These are phyloP conservation scores for Cerastis rubricosa DNA, from an alignment of 2,888 invertebrate genomes.

Conservation along the genomic window DNA sequence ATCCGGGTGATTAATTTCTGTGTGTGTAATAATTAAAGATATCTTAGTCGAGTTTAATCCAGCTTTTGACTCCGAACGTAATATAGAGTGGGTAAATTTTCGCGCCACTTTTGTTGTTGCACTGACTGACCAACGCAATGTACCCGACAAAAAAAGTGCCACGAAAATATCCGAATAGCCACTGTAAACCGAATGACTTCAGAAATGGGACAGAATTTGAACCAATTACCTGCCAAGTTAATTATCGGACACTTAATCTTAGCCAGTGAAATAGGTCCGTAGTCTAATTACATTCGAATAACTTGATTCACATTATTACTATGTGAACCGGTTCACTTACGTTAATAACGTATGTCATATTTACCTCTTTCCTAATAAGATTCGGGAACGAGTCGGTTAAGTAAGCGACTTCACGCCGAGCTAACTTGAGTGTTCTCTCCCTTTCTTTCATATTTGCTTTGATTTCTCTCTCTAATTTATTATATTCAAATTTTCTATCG, in stretches of 20 bases:
- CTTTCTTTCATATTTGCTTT: constrained; percentile 92
- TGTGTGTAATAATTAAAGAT: not conserved
- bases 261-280: not conserved
- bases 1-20: not conserved
- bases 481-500: constrained; percentile 91
- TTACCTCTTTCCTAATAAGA: constrained; percentile 87
- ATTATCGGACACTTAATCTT: not conserved
- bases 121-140: not conserved
- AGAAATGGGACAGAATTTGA: not conserved
- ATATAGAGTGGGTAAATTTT: not conserved
- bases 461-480: constrained; percentile 90
- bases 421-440: constrained; percentile 89
- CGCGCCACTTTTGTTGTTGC: not conserved
- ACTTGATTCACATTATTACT: not conserved
- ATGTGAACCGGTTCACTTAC: not conserved
- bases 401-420: constrained; percentile 85
- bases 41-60: not conserved
- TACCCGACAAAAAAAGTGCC: not conserved
- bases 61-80: not conserved
- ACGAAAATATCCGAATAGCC: not conserved
- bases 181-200: not conserved
- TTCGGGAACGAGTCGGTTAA: constrained; percentile 86
- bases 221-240: not conserved
- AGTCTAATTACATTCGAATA: not conserved
- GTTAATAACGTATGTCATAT: constrained; percentile 19